Conservation (phyloP, 2,797 vertebrate species). For the Muscicapa comitata region DNA sequence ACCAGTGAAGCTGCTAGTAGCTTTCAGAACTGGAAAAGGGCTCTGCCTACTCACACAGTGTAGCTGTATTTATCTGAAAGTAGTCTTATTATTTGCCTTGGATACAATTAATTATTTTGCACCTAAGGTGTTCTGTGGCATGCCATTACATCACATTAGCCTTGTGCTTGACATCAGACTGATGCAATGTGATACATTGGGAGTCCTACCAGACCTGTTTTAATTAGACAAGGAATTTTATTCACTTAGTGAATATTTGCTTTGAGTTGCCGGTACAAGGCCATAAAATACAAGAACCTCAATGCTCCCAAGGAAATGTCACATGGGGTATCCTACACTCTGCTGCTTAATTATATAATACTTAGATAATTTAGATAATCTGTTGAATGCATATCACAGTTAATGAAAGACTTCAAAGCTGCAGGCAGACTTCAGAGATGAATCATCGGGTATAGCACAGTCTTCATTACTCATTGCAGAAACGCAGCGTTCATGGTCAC, state of each 20-base stretch:
- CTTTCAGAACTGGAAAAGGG: slow-evolving; percentile 1
- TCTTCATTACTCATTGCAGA: neutral
- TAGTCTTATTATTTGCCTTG: neutral
- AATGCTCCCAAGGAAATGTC: neutral
- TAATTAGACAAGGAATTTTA: neutral
- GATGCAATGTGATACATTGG: neutral
- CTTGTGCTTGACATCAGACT: neutral
- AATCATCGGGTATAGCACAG: neutral
- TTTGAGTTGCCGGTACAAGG: neutral
- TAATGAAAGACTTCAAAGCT: slow-evolving; percentile 27
- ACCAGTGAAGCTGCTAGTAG: slow-evolving; percentile 8
- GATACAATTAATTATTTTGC: slow-evolving; percentile 1
- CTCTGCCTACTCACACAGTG: neutral
- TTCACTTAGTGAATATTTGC: neutral
- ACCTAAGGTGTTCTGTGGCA: neutral
- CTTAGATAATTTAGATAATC: slow-evolving; percentile 22
- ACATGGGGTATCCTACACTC: neutral
- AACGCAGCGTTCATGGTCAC: neutral
- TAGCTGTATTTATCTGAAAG: neutral
- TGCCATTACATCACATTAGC: neutral
- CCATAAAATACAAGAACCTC: neutral
- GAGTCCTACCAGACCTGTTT: neutral
- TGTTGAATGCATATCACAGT: neutral
- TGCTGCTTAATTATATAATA: slow-evolving; percentile 12
- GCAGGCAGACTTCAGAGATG: neutral